Evolutionary conservation across 2,113 vertebrate genomes (phyloP).

Genomic region (Pseudorectes ferrugineus): DNA sequence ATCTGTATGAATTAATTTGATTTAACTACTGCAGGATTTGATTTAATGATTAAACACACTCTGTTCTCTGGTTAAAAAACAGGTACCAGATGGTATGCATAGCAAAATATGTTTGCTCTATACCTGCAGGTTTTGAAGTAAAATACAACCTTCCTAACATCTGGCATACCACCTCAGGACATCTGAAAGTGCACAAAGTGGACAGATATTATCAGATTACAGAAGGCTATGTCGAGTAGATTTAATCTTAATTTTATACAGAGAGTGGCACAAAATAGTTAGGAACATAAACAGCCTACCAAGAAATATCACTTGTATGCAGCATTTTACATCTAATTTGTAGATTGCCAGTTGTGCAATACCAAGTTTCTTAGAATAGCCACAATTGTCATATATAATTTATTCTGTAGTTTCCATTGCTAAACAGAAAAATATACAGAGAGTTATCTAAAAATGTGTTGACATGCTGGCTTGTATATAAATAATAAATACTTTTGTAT

Average conservation of each 20-base stretch:
- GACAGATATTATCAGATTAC: neutral
- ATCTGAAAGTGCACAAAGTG: neutral
- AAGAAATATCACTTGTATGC: neutral
- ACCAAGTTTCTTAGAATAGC: constrained; percentile 47
- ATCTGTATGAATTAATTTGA: constrained; percentile 25
- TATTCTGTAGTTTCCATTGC: constrained; percentile 60
- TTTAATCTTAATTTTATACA: neutral
- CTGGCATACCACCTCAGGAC: constrained; percentile 3
- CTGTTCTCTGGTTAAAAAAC: neutral
- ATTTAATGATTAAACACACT: neutral
- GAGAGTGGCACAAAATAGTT: neutral
- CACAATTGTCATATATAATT: constrained; percentile 62
- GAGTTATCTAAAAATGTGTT: constrained; percentile 62
- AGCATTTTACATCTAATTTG: constrained; percentile 15
- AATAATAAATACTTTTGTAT: constrained; percentile 70
- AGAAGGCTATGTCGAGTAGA: neutral
- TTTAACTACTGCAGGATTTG: neutral
- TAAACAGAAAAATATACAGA: constrained; percentile 50
- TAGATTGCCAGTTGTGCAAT: constrained; percentile 34
- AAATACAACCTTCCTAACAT: constrained; percentile 30
- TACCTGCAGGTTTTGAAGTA: constrained; percentile 33
- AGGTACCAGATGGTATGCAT: neutral
- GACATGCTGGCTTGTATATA: constrained; percentile 63
- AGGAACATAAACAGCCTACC: neutral
- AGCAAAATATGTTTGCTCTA: neutral